These are phyloP conservation scores for Tetramorium bicarinatum DNA, from an alignment of 2,888 invertebrate species.

Conservation along the genomic window DNA sequence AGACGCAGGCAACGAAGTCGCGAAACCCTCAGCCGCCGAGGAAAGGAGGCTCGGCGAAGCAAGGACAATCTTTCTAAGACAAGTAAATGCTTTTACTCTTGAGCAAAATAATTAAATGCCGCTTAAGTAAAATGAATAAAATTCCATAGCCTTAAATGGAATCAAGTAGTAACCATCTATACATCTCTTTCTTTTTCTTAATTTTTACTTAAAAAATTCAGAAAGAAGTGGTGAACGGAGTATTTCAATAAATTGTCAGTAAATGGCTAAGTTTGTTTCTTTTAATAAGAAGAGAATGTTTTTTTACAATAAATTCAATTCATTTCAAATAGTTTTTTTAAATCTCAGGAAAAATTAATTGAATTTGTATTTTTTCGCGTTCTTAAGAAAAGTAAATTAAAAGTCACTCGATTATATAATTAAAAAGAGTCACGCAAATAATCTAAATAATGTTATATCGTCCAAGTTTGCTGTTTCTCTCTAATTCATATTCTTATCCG, in stretches of 20 bases:
- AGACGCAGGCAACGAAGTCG: constrained; percentile 84
- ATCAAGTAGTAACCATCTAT: neutral
- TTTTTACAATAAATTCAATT: neutral
- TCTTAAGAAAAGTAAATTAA: neutral
- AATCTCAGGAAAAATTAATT: neutral
- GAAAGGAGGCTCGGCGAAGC: constrained; percentile 82
- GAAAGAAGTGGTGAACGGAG: neutral
- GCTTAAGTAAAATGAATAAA: neutral
- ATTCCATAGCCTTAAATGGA: neutral
- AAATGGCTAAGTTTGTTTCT: neutral
- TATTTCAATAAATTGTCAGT: neutral
- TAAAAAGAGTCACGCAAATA: neutral
- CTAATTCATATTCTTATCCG: neutral
- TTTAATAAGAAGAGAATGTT: neutral
- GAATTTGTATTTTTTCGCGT: neutral
- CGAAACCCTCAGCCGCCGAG: constrained; percentile 83
- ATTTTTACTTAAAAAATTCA: neutral
- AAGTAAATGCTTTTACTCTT: constrained; percentile 68
- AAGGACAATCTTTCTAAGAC: constrained; percentile 84
- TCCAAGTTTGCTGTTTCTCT: neutral
- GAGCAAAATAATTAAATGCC: neutral
- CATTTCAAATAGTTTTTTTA: constrained; percentile 4
- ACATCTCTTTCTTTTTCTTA: neutral
- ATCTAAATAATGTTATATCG: neutral
- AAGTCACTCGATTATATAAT: neutral